phyloP scores from a whole-genome alignment of 2,888 invertebrate species.

The Lathronympha strigana region DNA sequence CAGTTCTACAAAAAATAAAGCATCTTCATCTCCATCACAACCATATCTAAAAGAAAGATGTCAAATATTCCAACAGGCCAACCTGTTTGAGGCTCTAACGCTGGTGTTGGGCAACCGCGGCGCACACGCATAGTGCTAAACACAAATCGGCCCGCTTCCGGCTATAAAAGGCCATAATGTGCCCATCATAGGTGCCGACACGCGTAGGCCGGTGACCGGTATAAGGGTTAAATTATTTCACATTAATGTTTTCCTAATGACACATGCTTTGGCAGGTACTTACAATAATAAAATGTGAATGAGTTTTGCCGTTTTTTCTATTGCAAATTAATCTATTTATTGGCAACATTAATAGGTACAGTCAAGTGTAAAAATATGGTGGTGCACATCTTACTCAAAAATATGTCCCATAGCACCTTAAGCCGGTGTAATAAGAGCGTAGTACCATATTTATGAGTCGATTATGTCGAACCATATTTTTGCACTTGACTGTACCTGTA shows the following conservation, averaged over 20 bases:
- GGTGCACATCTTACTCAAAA: no score
- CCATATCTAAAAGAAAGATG: constrained; percentile 1
- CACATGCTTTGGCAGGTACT: neutral
- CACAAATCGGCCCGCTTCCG: constrained; percentile 48
- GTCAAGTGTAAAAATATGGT: no score
- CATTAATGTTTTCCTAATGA: neutral
- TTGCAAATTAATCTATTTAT: no score
- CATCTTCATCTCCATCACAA: no score
- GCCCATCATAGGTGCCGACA: constrained; percentile 62
- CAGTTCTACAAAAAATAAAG: neutral
- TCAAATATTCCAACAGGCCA: constrained; percentile 6
- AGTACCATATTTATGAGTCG: no score
- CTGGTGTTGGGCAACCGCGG: constrained; percentile 38
- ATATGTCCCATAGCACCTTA: no score
- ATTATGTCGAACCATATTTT: no score
- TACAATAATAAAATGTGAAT: no score
- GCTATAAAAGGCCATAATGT: constrained; percentile 60
- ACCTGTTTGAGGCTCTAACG: constrained; percentile 38
- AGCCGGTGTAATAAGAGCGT: no score
- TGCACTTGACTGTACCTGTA: no score
- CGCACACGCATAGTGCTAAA: constrained; percentile 29
- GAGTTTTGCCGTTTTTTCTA: no score
- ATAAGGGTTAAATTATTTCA: constrained; percentile 18
- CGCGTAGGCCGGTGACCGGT: constrained; percentile 52
- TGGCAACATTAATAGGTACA: no score